phyloP scores from a whole-genome alignment of 37 sponge, comb jelly and placozoan species.

The Mnemiopsis leidyi region DNA sequence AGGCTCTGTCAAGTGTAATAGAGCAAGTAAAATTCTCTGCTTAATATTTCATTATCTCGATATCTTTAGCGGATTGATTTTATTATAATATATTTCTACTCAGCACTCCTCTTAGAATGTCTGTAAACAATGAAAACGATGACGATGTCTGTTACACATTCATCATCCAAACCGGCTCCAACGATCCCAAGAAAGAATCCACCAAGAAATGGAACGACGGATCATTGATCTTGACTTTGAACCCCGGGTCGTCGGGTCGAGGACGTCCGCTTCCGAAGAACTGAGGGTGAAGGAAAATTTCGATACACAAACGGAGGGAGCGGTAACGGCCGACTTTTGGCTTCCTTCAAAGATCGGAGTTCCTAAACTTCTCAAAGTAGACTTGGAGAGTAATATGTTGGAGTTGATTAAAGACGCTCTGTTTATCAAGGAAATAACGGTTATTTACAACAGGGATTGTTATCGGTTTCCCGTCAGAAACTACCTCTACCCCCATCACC shows the following conservation, averaged over 20 bases:
- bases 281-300: neutral
- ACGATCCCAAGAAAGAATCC: neutral
- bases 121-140: neutral
- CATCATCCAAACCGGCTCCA: neutral
- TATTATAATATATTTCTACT: too few species aligned
- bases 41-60: too few species aligned
- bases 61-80: too few species aligned
- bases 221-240: neutral
- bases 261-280: neutral
- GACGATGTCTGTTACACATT: neutral
- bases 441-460: neutral
- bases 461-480: neutral
- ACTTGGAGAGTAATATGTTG: neutral
- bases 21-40: too few species aligned
- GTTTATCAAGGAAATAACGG: neutral
- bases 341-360: neutral
- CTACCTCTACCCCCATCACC: neutral
- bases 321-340: constrained; percentile 14
- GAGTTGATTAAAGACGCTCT: neutral
- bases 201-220: neutral
- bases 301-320: neutral
- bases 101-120: too few species aligned
- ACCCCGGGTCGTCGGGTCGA: neutral
- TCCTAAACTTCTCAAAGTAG: neutral
- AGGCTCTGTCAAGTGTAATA: too few species aligned